Percentiles rank a stretch among this genome's conserved stretches.
Conservation (phyloP, 2,888 invertebrate species). For the Abrostola triplasia region DNA sequence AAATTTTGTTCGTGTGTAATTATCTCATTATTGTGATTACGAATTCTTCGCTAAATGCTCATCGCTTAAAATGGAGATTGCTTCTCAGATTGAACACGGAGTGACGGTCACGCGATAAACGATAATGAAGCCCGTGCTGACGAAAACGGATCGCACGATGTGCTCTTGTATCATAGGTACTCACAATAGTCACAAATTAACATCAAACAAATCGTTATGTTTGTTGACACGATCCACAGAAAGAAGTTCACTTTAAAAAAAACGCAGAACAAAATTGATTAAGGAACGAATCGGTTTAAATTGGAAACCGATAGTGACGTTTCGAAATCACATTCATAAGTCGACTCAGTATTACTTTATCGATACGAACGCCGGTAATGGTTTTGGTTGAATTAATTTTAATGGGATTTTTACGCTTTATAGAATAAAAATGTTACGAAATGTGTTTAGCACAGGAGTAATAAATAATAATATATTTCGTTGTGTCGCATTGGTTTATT, state of each 20-base stretch:
- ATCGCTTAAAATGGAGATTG: constrained; percentile 84
- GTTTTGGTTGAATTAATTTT: constrained; percentile 88
- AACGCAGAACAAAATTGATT: constrained; percentile 86
- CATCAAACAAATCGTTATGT: constrained; percentile 76
- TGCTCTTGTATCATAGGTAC: constrained; percentile 51
- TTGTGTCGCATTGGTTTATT: constrained; percentile 54
- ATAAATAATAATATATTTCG: constrained; percentile 76
- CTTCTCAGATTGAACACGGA: constrained; percentile 72
- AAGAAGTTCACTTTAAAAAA: constrained; percentile 81
- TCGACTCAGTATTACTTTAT: constrained; percentile 86
- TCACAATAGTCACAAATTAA: constrained; percentile 72
- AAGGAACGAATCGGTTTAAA: constrained; percentile 89
- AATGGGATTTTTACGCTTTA: constrained; percentile 87
- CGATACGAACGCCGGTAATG: constrained; percentile 86
- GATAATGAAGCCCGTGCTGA: constrained; percentile 69
- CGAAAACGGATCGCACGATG: constrained; percentile 64
- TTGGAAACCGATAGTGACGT: constrained; percentile 88
- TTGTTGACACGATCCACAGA: constrained; percentile 77
- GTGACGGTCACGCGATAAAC: constrained; percentile 71
- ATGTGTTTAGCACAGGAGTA: constrained; percentile 81
- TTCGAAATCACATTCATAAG: constrained; percentile 88
- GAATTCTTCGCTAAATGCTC: constrained; percentile 87
- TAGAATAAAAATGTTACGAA: constrained; percentile 86
- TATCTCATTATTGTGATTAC: constrained; percentile 89
- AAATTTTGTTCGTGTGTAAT: constrained; percentile 89